Evolutionary conservation across 2,888 invertebrate genomes (phyloP).

Genomic region (Leptopterna dolabrata): DNA sequence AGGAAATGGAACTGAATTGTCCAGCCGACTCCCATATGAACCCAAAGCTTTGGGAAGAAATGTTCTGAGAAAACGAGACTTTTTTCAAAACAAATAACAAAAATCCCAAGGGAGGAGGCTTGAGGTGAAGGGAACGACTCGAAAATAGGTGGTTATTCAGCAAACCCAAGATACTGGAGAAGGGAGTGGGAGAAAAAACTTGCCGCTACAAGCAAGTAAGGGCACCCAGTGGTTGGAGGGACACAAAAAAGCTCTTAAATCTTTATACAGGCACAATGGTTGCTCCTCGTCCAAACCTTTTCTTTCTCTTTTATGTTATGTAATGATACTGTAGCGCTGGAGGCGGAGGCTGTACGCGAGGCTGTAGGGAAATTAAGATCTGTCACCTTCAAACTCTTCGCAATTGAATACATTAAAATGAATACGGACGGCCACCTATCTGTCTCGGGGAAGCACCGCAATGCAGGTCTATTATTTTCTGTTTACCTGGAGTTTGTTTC

Average conservation of each 20-base stretch:
- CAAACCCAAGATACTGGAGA: neutral
- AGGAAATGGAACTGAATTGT: no score
- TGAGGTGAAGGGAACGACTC: neutral
- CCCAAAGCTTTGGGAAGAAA: neutral
- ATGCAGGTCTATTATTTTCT: slow-evolving; percentile 21
- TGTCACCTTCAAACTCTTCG: slow-evolving; percentile 27
- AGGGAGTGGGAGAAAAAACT: neutral
- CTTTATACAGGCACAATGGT: slow-evolving; percentile 36
- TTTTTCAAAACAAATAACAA: neutral
- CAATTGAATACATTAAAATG: slow-evolving; percentile 42
- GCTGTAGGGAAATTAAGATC: neutral
- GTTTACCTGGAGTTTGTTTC: slow-evolving; percentile 27
- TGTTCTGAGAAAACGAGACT: neutral
- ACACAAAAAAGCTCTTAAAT: slow-evolving; percentile 40
- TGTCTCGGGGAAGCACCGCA: slow-evolving; percentile 7
- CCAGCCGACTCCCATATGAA: no score
- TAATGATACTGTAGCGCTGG: slow-evolving; percentile 22
- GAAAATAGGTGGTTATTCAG: neutral
- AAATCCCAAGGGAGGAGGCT: no score
- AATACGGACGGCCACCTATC: slow-evolving; percentile 18
- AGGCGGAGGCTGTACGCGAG: neutral
- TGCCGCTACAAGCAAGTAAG: slow-evolving; percentile 5
- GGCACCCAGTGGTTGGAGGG: neutral
- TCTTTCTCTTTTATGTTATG: slow-evolving; percentile 37
- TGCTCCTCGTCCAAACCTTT: slow-evolving; percentile 19